phyloP scores from a whole-genome alignment of 2,113 vertebrate genomes.

The Chelonoidis abingdonii region DNA sequence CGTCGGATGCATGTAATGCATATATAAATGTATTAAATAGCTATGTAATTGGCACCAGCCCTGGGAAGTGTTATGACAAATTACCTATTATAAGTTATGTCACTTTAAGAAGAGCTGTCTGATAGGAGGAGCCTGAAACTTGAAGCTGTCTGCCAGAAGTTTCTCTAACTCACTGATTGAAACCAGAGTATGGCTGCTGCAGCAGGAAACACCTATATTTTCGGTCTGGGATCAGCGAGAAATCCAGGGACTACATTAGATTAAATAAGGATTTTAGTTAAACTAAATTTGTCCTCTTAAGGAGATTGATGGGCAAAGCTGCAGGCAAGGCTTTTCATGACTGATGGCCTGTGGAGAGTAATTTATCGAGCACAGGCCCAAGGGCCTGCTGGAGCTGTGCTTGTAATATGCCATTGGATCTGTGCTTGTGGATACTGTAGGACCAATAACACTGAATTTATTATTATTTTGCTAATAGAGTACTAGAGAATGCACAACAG shows the following conservation, averaged over 20 bases:
- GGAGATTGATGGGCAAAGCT: conserved; percentile 45
- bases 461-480: neutral
- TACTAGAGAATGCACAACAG: neutral
- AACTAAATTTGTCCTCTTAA: conserved; percentile 51
- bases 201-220: neutral
- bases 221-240: neutral
- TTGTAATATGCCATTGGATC: neutral
- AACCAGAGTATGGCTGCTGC: neutral
- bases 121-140: neutral
- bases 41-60: neutral
- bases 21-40: neutral
- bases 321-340: neutral
- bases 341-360: neutral
- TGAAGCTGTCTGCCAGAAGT: conserved; percentile 60
- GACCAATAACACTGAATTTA: neutral
- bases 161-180: conserved; percentile 20
- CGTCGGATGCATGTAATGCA: too few relatives aligned
- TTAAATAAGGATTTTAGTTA: conserved; percentile 19
- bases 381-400: neutral
- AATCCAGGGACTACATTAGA: neutral
- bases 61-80: neutral
- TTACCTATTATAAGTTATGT: neutral
- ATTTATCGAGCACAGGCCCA: neutral
- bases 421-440: neutral
- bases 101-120: conserved; percentile 20